phyloP scores from a whole-genome alignment of 2,888 invertebrate species.

The Epirrita christyi region DNA sequence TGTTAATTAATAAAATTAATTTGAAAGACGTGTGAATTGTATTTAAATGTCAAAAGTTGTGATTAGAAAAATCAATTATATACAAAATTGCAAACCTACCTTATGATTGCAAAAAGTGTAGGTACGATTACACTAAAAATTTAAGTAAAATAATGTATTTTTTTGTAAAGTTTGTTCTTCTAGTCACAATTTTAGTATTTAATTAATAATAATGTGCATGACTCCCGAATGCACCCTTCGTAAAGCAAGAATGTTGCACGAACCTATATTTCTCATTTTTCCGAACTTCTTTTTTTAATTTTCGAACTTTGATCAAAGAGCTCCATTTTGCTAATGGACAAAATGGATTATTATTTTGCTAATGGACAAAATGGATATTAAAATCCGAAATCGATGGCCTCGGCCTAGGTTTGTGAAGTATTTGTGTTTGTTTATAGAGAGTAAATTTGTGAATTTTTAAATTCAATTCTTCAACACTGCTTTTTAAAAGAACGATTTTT shows the following conservation, averaged over 20 bases:
- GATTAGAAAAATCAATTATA: slow-evolving; percentile 25
- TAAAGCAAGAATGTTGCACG: slow-evolving; percentile 82
- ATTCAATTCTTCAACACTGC: too few relatives aligned
- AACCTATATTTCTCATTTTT: slow-evolving; percentile 62
- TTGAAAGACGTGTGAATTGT: slow-evolving; percentile 9
- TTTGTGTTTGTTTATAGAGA: slow-evolving; percentile 22
- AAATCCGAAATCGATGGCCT: slow-evolving; percentile 54
- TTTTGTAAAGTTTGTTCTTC: slow-evolving; percentile 36
- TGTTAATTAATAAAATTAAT: too few relatives aligned
- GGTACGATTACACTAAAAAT: not conserved
- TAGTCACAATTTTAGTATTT: slow-evolving; percentile 53
- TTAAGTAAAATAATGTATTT: not conserved
- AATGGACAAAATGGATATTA: slow-evolving; percentile 30
- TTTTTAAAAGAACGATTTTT: too few relatives aligned
- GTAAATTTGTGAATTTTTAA: too few relatives aligned
- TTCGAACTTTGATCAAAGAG: slow-evolving; percentile 63
- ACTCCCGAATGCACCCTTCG: slow-evolving; percentile 78
- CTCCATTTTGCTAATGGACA: slow-evolving; percentile 58
- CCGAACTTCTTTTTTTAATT: slow-evolving; percentile 57
- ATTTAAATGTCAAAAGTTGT: slow-evolving; percentile 22
- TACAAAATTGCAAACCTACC: not conserved
- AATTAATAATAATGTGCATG: slow-evolving; percentile 75
- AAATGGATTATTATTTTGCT: slow-evolving; percentile 49
- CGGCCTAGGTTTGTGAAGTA: slow-evolving; percentile 37
- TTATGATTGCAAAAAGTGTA: too few relatives aligned